Base-by-base conservation (phyloP, 2,113 vertebrate species). In the Microcebus griseorufus region DNA sequence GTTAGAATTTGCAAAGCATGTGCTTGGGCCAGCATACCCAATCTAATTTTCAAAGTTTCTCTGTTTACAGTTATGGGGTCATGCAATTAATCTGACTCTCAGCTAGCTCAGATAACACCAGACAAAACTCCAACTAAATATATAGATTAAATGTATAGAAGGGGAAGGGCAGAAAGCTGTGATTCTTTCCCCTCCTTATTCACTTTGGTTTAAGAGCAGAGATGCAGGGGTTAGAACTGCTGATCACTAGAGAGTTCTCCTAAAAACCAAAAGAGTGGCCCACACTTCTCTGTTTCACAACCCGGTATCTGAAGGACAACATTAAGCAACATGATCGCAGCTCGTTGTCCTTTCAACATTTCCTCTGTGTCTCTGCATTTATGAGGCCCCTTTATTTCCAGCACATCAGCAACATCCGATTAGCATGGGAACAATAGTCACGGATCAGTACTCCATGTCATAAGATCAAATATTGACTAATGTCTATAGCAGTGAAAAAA, bases 271-370 rank as follows among this genome's bases (percentile, higher is more conserved):
- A 82, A 78, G 60, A 78, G 34, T 37, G 6, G 22, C n/a, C 5
- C 14, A 22, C 4, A 27, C 37, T 39, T 95, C 81, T 14, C 55
- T 85, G 0, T 96, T 92, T 89, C 90, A 76, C 53, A 70, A 69
- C 45, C 39, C 25, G 42, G 6, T 55, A 9, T 86, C 69, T 42
- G 12, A 80, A 89, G 72, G 22, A n/a, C 37, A 42, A 0, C 17
- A 25, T 95, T 92, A 84, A 64, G 90, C 84, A 97, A 92, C 14
- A 4, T 9, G 39, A 65, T 10, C n/a, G 86, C 62, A 93, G 48
- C 69, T 85, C 32, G 22, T 32, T 10, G 42, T 81, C 29, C 65
- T 97, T 95, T 96, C 90, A 83, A 94, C 93, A 94, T 96, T 97
- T 97, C 85, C 94, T 96, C 81, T 72, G 58, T 16, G 5, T 29